Evolutionary conservation across 2,113 vertebrate genomes (phyloP), one percentile per base, ranked within the genome.

Genomic region (Sander vitreus): DNA sequence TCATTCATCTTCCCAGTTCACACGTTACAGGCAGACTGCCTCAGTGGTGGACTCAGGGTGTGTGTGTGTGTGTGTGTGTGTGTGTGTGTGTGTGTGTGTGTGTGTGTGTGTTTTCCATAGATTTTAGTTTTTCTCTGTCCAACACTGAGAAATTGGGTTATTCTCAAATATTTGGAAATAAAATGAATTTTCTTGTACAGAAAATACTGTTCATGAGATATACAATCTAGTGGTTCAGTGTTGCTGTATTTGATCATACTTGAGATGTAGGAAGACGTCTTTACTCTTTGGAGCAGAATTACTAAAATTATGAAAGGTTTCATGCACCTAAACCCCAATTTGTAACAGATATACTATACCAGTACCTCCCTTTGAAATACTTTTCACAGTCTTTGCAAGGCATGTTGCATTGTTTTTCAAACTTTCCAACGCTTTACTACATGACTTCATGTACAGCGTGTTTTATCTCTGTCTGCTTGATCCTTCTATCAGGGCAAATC

Each of bases 381-480:
- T 18, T 16, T 48, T n/a, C 45, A 51, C 30, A 33, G 15, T 51
- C 21, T 63, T 51, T 23, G 14, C 27, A 18, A 15, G 5, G 4
- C 25, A 15, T 8, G 13, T 39, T 50, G 14, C 39, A 8, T 51
- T 36, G 5, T 43, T 53, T 63, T 15, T 27, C 6, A 1, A 13
- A 47, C 4, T 6, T 53, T 4, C 33, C 1, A 1, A 48, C 7
- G 8, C 13, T 30, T 33, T 15, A 60, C 23, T 14, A 30, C 36
- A 58, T 21, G 9, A 47, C 65, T 83, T 81, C 51, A 77, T 2
- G 5, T 23, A 47, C 19, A 57, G 19, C 73, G 48, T 30, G 16
- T 67, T 82, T 88, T 67, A 85, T 86, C 80, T 75, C 45, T 25
- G 43, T 27, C 30, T 77, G 53, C 66, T 84, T 78, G 51, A 86